Base-by-base conservation (phyloP, 2,888 invertebrate species). In the Dryomyza anilis region DNA sequence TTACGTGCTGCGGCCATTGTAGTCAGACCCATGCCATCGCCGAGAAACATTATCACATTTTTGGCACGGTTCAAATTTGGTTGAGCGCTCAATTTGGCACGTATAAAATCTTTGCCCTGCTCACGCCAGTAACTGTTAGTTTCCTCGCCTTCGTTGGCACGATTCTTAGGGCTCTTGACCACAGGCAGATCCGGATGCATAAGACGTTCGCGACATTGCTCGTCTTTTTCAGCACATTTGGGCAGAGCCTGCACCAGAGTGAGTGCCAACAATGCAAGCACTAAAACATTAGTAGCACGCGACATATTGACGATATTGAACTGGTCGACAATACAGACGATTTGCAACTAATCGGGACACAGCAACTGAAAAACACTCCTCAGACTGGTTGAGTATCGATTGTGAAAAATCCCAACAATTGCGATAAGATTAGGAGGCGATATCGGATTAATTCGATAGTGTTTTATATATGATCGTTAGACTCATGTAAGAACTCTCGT, bases 1-100 rank as follows among this genome's bases (percentile, higher is more conserved):
- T 89, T 89, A 69, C 95, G 86, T 0, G 93, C 88, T 0, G 94
- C 93, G 0, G 92, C 89, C 16, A 93, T 82, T 0, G 95, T 95
- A 0, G 93, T 86, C 57, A 94, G 85, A 27, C 93, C 93, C 94
- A 95, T 93, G 1, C 95, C 95, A 76, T 95, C 95, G 0, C 95
- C 95, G 19, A 95, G 84, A 76, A 94, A 94, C 65, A 94, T 77
- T 63, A 95, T 92, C 0, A 93, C 86, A 81, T 94, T 95, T 78
- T 89, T 90, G 0, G 91, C 91, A 68, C 83, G 84, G 50, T 86
- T 85, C 1, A 74, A 82, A 16, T 81, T 83, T 0, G 66, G 36
- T 39, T 66, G 16, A 1, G 67, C 70, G 6, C 69, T 68, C n/a
- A 80, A 65, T 30, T 85, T 82, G n/a, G 78, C 67, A 21, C 72